Conservation (phyloP, 2,797 vertebrate genomes). For the Alectoris magna region DNA sequence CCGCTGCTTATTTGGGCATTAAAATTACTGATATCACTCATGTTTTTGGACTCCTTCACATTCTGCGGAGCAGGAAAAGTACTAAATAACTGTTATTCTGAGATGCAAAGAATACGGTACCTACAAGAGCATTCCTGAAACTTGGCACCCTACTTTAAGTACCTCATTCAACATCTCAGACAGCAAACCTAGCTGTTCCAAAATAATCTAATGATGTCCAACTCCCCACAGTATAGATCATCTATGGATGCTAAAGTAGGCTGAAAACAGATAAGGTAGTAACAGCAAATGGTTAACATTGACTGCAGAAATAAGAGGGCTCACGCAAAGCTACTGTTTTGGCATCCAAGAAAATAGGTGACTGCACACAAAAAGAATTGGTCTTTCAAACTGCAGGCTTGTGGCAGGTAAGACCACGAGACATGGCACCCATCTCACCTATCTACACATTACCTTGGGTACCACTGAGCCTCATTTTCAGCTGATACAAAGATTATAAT, state of each 20-base stretch:
- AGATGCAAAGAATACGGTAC: neutral
- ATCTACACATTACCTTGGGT: rapidly evolving
- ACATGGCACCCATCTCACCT: neutral
- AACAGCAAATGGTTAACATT: neutral
- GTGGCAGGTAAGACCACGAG: neutral
- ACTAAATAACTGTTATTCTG: neutral
- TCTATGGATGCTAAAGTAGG: neutral
- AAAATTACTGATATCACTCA: neutral
- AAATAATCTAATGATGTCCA: neutral
- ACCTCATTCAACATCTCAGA: neutral
- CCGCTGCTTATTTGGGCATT: neutral
- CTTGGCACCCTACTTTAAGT: neutral
- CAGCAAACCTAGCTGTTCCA: neutral
- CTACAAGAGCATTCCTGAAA: neutral
- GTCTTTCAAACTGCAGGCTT: neutral
- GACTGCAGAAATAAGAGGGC: neutral
- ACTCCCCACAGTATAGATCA: neutral
- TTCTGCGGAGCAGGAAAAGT: neutral
- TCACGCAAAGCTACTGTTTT: neutral
- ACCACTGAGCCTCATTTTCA: neutral
- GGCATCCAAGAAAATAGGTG: neutral
- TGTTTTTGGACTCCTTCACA: neutral
- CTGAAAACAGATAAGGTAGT: neutral
- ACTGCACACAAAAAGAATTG: neutral
- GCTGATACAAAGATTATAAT: neutral